Base-by-base conservation (phyloP, 2,888 invertebrate species). In the Ischnura elegans region DNA sequence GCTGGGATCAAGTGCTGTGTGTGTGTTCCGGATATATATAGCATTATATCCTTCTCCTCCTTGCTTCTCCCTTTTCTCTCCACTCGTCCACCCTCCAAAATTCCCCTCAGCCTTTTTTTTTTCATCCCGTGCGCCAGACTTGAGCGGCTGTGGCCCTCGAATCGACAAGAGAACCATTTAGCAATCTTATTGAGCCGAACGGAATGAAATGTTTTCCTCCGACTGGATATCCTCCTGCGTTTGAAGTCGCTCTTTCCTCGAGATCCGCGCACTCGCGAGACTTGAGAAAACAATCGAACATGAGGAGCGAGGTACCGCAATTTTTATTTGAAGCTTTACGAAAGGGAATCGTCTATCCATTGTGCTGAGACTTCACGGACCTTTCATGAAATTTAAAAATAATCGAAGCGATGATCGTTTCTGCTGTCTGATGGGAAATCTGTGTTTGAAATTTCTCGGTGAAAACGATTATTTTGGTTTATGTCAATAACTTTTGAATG, bases 11-110 rank as follows among this genome's bases (percentile, higher is more conserved):
- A 90, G 87, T 87, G 87, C 36, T 51, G 61, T 90, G 90, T 51
- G 61, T 90, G 90, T 90, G 90, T 36, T 76, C 90, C 90, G 90
- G 90, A 61, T 90, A 90, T 90, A 61, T 90, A 90, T 90, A 90
- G 90, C 55, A 87, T 55, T 87, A 87, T 87, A 51, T 87, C 51
- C n/a, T 42, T 46, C 3, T 87, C n/a, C 43, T 87, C 51, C 45
- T 36, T 51, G 13, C 87, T 55, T 43, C 13, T 25, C 61, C n/a
- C 85, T 19, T 51, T 8, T 29, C n/a, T 13, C 8, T n/a, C 2
- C 86, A 3, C 86, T n/a, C n/a, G 47, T 46, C 45, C 25, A 16
- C 36, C 47, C 87, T 21, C 16, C 25, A 45, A n/a, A 10, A 29
- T 16, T 76, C 16, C 10, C 76, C 29, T 29, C 8, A 36, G 76